Evolutionary conservation across 2,797 vertebrate genomes (phyloP).

Genomic region (Zalophus californianus): DNA sequence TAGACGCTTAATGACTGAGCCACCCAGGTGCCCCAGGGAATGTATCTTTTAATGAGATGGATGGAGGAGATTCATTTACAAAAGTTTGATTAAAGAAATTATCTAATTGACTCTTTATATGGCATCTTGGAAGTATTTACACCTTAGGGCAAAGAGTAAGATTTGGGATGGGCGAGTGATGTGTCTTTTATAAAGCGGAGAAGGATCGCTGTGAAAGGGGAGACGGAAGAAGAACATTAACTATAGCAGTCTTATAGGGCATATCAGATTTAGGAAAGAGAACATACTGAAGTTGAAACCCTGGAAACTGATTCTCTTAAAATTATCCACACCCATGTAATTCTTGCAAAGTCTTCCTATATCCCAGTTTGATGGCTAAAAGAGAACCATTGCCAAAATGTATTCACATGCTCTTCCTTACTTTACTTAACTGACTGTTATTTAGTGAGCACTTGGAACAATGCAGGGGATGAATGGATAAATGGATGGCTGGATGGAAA

Average conservation of each 20-base stretch:
- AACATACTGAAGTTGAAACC: neutral
- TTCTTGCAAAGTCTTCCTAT: neutral
- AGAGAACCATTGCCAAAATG: neutral
- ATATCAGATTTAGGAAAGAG: neutral
- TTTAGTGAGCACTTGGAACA: neutral
- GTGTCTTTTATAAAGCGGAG: neutral
- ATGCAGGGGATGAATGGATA: neutral
- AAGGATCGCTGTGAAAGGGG: neutral
- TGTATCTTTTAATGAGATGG: conserved; percentile 4
- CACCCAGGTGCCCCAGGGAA: neutral
- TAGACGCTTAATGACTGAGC: no score
- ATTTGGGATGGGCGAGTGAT: neutral
- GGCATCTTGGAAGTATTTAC: neutral
- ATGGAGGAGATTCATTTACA: neutral
- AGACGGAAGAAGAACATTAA: neutral
- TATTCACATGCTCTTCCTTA: neutral
- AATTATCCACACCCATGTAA: neutral
- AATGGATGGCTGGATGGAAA: neutral
- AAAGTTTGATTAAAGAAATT: neutral
- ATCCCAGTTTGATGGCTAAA: neutral
- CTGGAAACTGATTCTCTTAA: neutral
- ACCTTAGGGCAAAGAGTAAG: neutral
- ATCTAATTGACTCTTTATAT: neutral
- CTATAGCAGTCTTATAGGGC: neutral
- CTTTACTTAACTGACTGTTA: neutral